These are phyloP conservation scores for Electrophaes corylata DNA, from an alignment of 2,888 invertebrate species.

Conservation along the genomic window DNA sequence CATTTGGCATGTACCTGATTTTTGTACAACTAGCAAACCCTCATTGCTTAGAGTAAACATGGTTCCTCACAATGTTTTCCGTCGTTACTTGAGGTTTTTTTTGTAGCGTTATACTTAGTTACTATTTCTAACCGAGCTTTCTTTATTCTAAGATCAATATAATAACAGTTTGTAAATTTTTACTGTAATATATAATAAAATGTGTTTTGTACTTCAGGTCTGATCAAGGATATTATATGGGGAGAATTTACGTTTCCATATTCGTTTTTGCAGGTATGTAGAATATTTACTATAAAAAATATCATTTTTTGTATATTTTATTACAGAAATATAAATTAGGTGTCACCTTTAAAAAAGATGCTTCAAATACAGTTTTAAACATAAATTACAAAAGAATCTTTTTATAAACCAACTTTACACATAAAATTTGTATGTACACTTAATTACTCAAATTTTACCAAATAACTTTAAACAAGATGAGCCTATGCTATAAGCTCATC, in stretches of 20 bases:
- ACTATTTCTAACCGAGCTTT: no score
- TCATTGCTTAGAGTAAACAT: no score
- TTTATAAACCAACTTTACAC: not conserved
- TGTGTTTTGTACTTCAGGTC: conserved; percentile 53
- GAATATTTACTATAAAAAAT: not conserved
- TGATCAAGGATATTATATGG: conserved; percentile 76
- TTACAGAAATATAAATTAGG: not conserved
- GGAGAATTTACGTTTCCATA: conserved; percentile 76
- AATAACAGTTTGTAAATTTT: no score
- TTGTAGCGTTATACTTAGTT: no score
- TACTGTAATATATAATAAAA: no score
- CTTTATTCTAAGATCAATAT: no score
- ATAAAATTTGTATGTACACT: not conserved
- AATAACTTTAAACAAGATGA: not conserved
- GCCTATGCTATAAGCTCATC: conserved; percentile 52
- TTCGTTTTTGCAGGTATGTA: conserved; percentile 73
- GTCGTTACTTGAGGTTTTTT: no score
- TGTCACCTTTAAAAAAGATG: not conserved
- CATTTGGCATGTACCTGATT: no score
- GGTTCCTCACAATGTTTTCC: no score
- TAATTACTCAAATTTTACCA: not conserved
- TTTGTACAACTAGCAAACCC: no score
- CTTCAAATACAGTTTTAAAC: not conserved
- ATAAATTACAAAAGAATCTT: not conserved
- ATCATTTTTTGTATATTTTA: not conserved